Evolutionary conservation across 1,140 invertebrate species (phyloP).

Genomic region (Drosophila willistoni): DNA sequence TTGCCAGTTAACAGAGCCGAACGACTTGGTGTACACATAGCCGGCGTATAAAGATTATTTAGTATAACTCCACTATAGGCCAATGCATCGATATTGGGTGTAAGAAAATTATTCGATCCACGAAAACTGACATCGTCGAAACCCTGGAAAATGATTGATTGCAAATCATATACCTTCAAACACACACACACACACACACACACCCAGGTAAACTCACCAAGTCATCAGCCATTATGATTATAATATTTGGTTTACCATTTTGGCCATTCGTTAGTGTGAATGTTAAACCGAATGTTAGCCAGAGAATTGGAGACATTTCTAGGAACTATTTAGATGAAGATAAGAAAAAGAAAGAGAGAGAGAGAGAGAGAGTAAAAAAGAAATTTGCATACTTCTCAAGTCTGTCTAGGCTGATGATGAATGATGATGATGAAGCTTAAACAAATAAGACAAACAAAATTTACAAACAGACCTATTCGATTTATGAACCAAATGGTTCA

Average conservation of each 20-base stretch:
- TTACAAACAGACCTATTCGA: conserved; percentile 22
- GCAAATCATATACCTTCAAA: too few species aligned
- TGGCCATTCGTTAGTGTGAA: not conserved
- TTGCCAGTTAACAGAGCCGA: conserved; percentile 92
- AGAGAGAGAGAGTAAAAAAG: not conserved
- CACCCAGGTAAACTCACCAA: conserved; percentile 80
- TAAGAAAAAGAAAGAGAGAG: not conserved
- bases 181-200: too few species aligned
- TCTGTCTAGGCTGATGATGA: conserved; percentile 11
- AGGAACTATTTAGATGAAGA: not conserved
- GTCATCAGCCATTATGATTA: conserved; percentile 86
- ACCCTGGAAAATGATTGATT: conserved; percentile 84
- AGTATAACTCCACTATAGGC: conserved; percentile 91
- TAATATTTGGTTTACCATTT: conserved; percentile 83
- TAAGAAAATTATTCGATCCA: conserved; percentile 92
- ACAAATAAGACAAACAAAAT: not conserved
- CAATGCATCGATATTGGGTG: conserved; percentile 93
- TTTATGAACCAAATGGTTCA: not conserved
- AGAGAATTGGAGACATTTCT: conserved; percentile 19
- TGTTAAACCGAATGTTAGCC: conserved; percentile 27
- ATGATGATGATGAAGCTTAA: not conserved
- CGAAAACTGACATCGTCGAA: conserved; percentile 96
- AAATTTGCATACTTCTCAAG: conserved; percentile 10
- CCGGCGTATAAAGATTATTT: conserved; percentile 89
- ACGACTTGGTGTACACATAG: conserved; percentile 91